A percentile compares a stretch with the other conserved stretches of the same genome.
Conservation (phyloP, 2,797 vertebrate genomes). For the Tragopan temminckii region DNA sequence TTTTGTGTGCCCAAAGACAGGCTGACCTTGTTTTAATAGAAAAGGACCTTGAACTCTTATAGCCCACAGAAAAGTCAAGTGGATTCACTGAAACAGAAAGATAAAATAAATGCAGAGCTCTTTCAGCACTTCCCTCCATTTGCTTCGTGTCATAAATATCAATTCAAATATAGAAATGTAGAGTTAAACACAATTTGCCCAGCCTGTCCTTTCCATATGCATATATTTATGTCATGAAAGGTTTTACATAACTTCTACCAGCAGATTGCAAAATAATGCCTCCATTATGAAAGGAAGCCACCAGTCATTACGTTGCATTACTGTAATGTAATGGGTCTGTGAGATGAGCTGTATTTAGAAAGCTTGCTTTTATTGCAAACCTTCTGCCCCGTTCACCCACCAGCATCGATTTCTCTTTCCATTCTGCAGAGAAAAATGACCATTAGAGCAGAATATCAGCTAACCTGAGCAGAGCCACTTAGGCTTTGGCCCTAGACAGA, state of each 20-base stretch:
- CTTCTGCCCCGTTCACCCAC: neutral
- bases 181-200: neutral
- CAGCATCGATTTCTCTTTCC: neutral
- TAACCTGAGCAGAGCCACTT: neutral
- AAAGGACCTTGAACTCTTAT: slow-evolving; percentile 46
- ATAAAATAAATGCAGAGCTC: slow-evolving; percentile 12
- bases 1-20: neutral
- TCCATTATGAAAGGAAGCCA: neutral
- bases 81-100: slow-evolving; percentile 49
- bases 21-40: slow-evolving; percentile 24
- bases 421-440: neutral
- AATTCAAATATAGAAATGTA: slow-evolving; percentile 33
- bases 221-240: slow-evolving; percentile 10
- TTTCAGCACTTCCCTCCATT: slow-evolving; percentile 36
- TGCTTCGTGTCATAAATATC: slow-evolving; percentile 39
- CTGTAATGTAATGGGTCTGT: neutral
- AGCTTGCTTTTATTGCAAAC: slow-evolving; percentile 31
- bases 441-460: neutral
- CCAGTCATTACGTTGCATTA: slow-evolving; percentile 36
- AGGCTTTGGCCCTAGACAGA: neutral
- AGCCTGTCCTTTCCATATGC: slow-evolving; percentile 15
- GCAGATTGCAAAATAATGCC: slow-evolving; percentile 33
- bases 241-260: neutral
- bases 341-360: neutral
- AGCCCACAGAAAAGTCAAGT: slow-evolving; percentile 25